Conservation (phyloP, 2,888 invertebrate genomes). For the Drosophila flavopinicola region DNA sequence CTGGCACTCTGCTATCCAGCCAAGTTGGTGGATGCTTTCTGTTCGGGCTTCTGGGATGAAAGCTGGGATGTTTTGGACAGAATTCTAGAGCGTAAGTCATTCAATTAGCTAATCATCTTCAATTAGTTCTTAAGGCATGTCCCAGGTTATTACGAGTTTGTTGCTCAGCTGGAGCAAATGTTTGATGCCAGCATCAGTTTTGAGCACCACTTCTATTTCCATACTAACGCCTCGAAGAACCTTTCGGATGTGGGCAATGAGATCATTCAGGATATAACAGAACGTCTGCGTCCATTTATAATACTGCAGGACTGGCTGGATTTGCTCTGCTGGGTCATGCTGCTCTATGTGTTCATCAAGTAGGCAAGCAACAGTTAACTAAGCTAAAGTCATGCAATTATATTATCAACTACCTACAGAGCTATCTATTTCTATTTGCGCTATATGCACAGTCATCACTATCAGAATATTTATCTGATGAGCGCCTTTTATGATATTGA, state of each 20-base stretch:
- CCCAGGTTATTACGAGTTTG: slow-evolving; percentile 86
- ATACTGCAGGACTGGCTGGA: slow-evolving; percentile 86
- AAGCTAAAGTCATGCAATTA: background rate
- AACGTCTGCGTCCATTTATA: slow-evolving; percentile 85
- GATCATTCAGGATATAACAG: slow-evolving; percentile 86
- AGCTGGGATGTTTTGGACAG: slow-evolving; percentile 87
- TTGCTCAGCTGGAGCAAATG: slow-evolving; percentile 86
- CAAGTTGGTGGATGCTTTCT: slow-evolving; percentile 88
- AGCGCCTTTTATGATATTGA: slow-evolving; percentile 88
- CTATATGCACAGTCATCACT: slow-evolving; percentile 88
- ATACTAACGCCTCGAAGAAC: slow-evolving; percentile 86
- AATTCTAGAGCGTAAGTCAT: slow-evolving; percentile 87
- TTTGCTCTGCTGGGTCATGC: slow-evolving; percentile 86
- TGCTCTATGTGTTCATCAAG: slow-evolving; percentile 86
- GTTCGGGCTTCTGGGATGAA: slow-evolving; percentile 88
- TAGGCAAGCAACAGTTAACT: slow-evolving; percentile 65
- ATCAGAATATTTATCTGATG: slow-evolving; percentile 90
- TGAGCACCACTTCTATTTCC: slow-evolving; percentile 87
- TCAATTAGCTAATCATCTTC: too few species aligned
- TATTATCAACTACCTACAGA: slow-evolving; percentile 82
- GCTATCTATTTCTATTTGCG: slow-evolving; percentile 89
- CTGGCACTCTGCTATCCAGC: slow-evolving; percentile 87
- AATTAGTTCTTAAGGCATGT: background rate
- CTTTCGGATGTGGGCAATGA: slow-evolving; percentile 85
- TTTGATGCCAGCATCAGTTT: slow-evolving; percentile 88